Evolutionary conservation across 1,140 invertebrate species (phyloP), one percentile per base, ranked within the genome.

Genomic region (Mylabris phalerata): DNA sequence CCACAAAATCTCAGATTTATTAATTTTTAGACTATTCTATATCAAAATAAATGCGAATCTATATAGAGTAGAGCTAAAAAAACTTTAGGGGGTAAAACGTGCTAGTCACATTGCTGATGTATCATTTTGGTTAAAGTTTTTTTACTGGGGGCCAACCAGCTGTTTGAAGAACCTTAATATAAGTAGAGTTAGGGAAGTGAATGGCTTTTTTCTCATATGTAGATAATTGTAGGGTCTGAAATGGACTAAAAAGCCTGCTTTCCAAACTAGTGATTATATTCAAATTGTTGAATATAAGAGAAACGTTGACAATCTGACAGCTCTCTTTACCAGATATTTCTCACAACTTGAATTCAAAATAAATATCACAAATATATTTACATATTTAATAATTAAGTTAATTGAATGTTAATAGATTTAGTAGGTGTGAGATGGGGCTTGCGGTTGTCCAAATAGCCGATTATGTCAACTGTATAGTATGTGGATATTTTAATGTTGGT

Each of bases 21-120:
- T 32, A 32, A 32, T 32, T 32, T 32, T 32, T 32, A 19, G 19
- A 19, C 19, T 19, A 19, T 19, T 19, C 19, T 19, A 19, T 19
- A 19, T 19, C 19, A 19, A 19, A 19, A 19, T 19, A 19, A 19
- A 19, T 19, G 19, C 19, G 19, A 19, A 19, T 19, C 19, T 19
- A 19, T 19, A 19, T 19, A 19, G 1, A 19, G 19, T 19, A 2
- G 19, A 19, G 19, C 32, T 4, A 32, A 32, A 32, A 32, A 7
- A 7, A 32, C 7, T 32, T 3, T 7, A 32, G 49, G 57, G 61
- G 56, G 61, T 62, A 59, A 62, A 62, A 62, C 55, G 46, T 62
- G 61, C 61, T 57, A 62, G 61, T 62, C 61, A 62, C 57, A 59
- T 46, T 62, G 50, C 50, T 62, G 59, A 62, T 62, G 57, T 62